Conservation (phyloP, 2,113 vertebrate species). For the Tor tambroides region DNA sequence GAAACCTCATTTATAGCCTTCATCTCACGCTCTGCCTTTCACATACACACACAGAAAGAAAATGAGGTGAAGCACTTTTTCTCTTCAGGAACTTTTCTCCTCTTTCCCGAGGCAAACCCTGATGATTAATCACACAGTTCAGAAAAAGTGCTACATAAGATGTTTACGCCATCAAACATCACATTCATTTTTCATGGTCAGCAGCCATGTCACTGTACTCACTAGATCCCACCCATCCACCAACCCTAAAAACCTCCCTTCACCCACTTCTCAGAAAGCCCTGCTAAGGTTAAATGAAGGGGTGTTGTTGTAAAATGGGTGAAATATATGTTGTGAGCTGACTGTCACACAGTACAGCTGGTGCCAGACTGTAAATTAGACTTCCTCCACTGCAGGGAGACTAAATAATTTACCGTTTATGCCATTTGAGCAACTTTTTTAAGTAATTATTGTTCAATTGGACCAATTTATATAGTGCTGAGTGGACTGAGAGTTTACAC, state of each 20-base stretch:
- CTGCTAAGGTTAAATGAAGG: no score
- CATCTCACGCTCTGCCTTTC: background rate
- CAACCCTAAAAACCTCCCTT: background rate
- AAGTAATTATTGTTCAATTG: constrained; percentile 56
- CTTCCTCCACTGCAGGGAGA: constrained; percentile 37
- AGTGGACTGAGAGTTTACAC: constrained; percentile 50
- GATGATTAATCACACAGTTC: constrained; percentile 63
- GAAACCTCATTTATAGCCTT: background rate
- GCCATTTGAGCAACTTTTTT: constrained; percentile 51
- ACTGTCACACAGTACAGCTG: constrained; percentile 19
- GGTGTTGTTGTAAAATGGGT: background rate
- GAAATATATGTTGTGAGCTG: background rate
- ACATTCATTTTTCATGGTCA: constrained; percentile 57
- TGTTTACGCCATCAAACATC: constrained; percentile 58
- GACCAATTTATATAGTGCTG: constrained; percentile 57
- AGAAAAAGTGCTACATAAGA: constrained; percentile 61
- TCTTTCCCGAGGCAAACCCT: constrained; percentile 23
- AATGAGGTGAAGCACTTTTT: background rate
- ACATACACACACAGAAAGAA: background rate
- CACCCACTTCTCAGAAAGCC: background rate
- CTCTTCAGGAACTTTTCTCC: constrained; percentile 9
- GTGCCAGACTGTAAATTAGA: constrained; percentile 51
- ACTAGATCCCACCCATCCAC: background rate
- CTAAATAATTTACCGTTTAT: constrained; percentile 52
- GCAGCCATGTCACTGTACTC: constrained; percentile 42